Evolutionary conservation across 2,113 vertebrate species (phyloP), one percentile per base, ranked within the genome.

Genomic region (Dascyllus trimaculatus): DNA sequence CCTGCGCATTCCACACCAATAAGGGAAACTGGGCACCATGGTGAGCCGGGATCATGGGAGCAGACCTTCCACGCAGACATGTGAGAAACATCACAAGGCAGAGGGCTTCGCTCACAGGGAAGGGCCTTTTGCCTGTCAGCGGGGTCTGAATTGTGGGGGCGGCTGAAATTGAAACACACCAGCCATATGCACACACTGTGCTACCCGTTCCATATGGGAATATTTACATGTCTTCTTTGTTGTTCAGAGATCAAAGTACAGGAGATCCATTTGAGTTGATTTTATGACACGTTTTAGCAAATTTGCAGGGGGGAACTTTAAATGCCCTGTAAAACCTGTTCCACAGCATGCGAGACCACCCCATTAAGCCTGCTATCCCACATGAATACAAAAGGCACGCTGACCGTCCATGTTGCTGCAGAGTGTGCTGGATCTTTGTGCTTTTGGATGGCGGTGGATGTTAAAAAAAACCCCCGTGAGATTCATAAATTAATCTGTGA

Each of bases 211-310:
- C 92, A 93, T 91, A 69, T 93, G 91, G 91, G 54, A 91, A 75
- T 87, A 85, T 94, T 93, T 93, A 92, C 48, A 78, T 52, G 66
- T 71, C 75, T 13, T 71, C 84, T 86, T 88, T 87, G 85, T 88
- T 90, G 80, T 85, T 68, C 52, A 8, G 40, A 80, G 82, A 92
- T 90, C 85, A 91, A 91, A 92, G 90, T 15, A 29, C 35, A 54
- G 72, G 80, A 91, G 78, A 86, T 91, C 68, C 87, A 88, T 91
- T 82, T 80, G 80, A 88, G 57, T 66, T 75, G 56, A 75, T 91
- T 94, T 94, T 91, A 93, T 88, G 86, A 90, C 86, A 88, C 71
- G 25, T 85, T 91, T 91, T 64, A 75, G 88, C 77, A 90, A 80
- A 90, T 94, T 90, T 88, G 68, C 56, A 86, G 80, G 60, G 52